Evolutionary conservation across 2,113 vertebrate species (phyloP), one percentile per base, ranked within the genome.

Genomic region (Myiozetetes cayanensis): DNA sequence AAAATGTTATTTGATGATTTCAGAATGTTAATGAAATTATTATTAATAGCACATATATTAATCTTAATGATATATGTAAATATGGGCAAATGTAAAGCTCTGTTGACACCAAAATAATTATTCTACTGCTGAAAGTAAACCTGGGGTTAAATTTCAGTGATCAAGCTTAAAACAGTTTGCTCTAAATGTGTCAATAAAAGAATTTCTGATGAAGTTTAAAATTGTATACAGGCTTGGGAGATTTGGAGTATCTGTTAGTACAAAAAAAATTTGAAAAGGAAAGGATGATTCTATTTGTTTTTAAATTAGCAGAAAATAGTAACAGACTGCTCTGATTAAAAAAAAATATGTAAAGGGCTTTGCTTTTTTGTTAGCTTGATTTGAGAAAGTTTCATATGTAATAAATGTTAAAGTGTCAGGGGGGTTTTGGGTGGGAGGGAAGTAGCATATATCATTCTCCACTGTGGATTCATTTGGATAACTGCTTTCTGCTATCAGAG

Each of bases 1-100:
- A 96, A 97, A 98, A 98, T 97, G 80, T 95, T 97, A 91, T 90
- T 96, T 97, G 94, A 96, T 85, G 90, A 96, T 97, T 97, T 97
- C 94, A 95, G 90, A 97, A 94, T 96, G 89, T 97, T 97, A 97
- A 96, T 97, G 97, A 93, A 97, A 96, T 97, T 97, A 95, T 97
- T 94, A 96, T 96, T 97, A 97, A 96, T 97, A 96, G 93, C 85
- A 95, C 91, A 97, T 97, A 92, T 96, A 97, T 97, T 98, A 96
- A 96, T 97, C 92, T 96, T 97, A 97, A 97, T 97, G 96, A 78
- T 96, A 70, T 95, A 95, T 98, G 82, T 97, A 96, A 97, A 96
- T 94, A 86, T 78, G 82, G 39, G 49, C 75, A 95, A 93, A 95
- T 83, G 53, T 95, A 96, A 94, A 96, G 46, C 52, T 92, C 61